Conservation (phyloP, 1,140 invertebrate species). For the Gyrodactylus salaris region DNA sequence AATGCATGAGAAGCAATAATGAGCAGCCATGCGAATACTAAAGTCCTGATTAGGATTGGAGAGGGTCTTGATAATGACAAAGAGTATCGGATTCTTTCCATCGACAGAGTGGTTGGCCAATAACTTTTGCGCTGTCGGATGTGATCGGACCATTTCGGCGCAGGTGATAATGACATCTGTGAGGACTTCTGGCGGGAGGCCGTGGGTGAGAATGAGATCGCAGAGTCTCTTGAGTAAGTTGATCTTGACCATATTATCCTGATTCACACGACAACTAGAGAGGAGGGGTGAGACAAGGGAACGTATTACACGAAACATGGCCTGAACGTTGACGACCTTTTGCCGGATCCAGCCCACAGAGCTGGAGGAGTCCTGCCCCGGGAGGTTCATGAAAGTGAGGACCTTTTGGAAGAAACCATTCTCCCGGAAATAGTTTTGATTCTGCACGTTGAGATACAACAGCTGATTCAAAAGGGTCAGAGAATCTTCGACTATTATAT, state of each 20-base stretch:
- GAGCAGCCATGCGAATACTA: slow-evolving; percentile 50
- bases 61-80: neutral
- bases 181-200: slow-evolving; percentile 72
- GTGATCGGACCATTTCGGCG: slow-evolving; percentile 64
- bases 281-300: neutral
- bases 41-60: slow-evolving; percentile 36
- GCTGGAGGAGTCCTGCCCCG: slow-evolving; percentile 20
- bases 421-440: slow-evolving; percentile 94
- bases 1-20: slow-evolving; percentile 87
- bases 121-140: slow-evolving; percentile 56
- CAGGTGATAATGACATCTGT: slow-evolving; percentile 81
- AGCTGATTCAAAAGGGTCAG: slow-evolving; percentile 68
- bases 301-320: slow-evolving; percentile 36
- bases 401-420: slow-evolving; percentile 55
- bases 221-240: slow-evolving; percentile 35
- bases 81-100: neutral
- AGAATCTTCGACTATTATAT: slow-evolving; percentile 91
- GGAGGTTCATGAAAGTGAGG: slow-evolving; percentile 43
- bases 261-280: neutral
- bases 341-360: slow-evolving; percentile 61
- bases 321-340: slow-evolving; percentile 67
- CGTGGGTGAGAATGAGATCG: slow-evolving; percentile 58
- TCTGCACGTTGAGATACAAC: slow-evolving; percentile 67
- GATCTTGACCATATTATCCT: slow-evolving; percentile 32
- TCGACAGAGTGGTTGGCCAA: slow-evolving; percentile 24